Percentiles rank a stretch among this genome's conserved stretches.
phyloP scores from a whole-genome alignment of 2,888 invertebrate genomes.

The Hemicrepidius hirtus region DNA sequence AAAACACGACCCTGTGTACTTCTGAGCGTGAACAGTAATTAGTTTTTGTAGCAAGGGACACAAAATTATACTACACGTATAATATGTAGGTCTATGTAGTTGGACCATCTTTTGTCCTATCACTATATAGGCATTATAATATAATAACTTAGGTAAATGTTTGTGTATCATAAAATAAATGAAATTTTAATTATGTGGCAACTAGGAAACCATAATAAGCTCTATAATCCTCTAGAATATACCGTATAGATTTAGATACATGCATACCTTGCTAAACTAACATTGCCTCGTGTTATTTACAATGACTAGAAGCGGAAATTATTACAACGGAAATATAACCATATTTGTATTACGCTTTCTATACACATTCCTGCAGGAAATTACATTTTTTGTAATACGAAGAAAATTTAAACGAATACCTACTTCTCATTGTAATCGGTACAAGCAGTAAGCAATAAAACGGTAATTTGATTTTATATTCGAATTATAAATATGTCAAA shows the following conservation, averaged over 20 bases:
- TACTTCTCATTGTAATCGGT: neutral
- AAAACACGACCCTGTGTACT: slow-evolving; percentile 20
- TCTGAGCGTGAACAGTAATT: slow-evolving; percentile 25
- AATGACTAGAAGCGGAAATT: slow-evolving; percentile 45
- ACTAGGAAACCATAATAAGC: slow-evolving; percentile 33
- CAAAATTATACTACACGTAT: slow-evolving; percentile 5
- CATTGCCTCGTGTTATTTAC: slow-evolving; percentile 36
- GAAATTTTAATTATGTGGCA: slow-evolving; percentile 44
- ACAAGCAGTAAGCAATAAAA: neutral
- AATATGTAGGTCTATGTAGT: slow-evolving; percentile 1
- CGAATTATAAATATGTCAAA: too few relatives aligned
- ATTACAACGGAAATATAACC: slow-evolving; percentile 43
- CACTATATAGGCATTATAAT: slow-evolving; percentile 3
- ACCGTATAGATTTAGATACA: slow-evolving; percentile 40
- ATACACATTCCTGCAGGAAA: slow-evolving; percentile 30
- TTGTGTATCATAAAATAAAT: slow-evolving; percentile 44
- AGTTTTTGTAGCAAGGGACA: slow-evolving; percentile 19
- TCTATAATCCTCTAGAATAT: slow-evolving; percentile 36
- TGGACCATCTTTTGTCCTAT: slow-evolving; percentile 4
- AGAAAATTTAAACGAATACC: slow-evolving; percentile 6
- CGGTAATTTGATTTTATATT: too few relatives aligned
- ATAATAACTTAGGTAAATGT: slow-evolving; percentile 34
- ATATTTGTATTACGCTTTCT: slow-evolving; percentile 35
- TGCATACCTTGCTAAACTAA: slow-evolving; percentile 33
- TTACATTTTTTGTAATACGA: slow-evolving; percentile 24